These are phyloP conservation scores for Caenorhabditis plicata DNA, from an alignment of 2,888 invertebrate genomes.

Conservation along the genomic window DNA sequence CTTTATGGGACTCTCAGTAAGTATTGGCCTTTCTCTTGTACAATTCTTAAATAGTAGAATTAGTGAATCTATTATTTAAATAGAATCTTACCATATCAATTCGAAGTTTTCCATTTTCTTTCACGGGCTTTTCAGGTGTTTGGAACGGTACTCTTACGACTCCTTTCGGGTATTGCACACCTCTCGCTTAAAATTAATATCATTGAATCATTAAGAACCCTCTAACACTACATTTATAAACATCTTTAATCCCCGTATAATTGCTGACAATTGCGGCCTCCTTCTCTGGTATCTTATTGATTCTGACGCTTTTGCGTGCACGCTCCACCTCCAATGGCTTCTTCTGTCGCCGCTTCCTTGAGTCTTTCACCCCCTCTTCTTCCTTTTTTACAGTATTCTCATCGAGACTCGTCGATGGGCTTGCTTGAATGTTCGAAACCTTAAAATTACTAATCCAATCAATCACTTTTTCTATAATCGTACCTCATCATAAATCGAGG, in stretches of 20 bases:
- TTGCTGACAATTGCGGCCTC: background rate
- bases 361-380: background rate
- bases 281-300: background rate
- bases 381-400: background rate
- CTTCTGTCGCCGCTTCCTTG: background rate
- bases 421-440: too few relatives aligned
- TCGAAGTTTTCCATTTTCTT: background rate
- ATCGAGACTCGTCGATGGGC: background rate
- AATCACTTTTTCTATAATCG: too few relatives aligned
- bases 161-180: conserved; percentile 4
- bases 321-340: background rate
- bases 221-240: background rate
- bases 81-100: conserved; percentile 16
- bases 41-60: too few relatives aligned
- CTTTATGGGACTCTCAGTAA: too few relatives aligned
- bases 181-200: conserved; percentile 3
- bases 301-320: background rate
- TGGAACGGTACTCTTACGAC: background rate
- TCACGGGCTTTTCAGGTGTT: background rate
- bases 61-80: too few relatives aligned
- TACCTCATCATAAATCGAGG: too few relatives aligned
- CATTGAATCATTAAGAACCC: too few relatives aligned
- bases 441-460: too few relatives aligned
- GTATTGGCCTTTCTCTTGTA: too few relatives aligned
- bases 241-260: background rate